Conservation (phyloP, 2,888 invertebrate species). For the Volucella zonaria region DNA sequence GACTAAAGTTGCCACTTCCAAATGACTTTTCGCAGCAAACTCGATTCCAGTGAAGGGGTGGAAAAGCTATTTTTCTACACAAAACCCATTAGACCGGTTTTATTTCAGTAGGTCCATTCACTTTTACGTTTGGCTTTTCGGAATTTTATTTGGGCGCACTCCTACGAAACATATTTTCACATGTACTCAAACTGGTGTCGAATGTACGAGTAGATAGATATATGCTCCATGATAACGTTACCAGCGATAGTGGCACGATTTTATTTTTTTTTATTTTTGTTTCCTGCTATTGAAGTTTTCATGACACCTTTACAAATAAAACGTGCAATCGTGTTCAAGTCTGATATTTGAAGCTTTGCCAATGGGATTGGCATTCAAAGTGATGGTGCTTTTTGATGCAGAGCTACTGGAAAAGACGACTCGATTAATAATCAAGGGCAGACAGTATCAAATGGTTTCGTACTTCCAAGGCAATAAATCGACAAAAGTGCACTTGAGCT, state of each 20-base stretch:
- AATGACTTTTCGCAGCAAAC: background rate
- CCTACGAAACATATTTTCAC: constrained; percentile 15
- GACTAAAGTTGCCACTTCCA: constrained; percentile 1
- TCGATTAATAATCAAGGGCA: constrained; percentile 23
- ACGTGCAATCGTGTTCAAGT: constrained; percentile 49
- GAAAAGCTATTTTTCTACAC: background rate
- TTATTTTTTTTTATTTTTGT: constrained; percentile 1
- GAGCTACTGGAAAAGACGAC: background rate
- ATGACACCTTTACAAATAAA: constrained; percentile 44
- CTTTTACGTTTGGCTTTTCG: constrained; percentile 23
- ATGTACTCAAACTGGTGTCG: constrained; percentile 2
- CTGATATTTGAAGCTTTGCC: constrained; percentile 37
- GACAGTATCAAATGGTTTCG: constrained; percentile 15
- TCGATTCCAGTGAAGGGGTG: background rate
- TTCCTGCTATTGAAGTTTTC: background rate
- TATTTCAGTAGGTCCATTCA: constrained; percentile 10
- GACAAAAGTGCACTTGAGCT: background rate
- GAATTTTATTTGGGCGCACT: background rate
- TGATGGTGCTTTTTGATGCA: background rate
- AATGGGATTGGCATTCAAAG: background rate
- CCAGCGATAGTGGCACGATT: background rate
- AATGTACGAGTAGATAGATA: background rate
- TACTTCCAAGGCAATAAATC: background rate
- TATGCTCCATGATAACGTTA: constrained; percentile 14
- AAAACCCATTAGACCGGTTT: constrained; percentile 10